Evolutionary conservation across 1,140 invertebrate species (phyloP).

Genomic region (Saccostrea echinata): DNA sequence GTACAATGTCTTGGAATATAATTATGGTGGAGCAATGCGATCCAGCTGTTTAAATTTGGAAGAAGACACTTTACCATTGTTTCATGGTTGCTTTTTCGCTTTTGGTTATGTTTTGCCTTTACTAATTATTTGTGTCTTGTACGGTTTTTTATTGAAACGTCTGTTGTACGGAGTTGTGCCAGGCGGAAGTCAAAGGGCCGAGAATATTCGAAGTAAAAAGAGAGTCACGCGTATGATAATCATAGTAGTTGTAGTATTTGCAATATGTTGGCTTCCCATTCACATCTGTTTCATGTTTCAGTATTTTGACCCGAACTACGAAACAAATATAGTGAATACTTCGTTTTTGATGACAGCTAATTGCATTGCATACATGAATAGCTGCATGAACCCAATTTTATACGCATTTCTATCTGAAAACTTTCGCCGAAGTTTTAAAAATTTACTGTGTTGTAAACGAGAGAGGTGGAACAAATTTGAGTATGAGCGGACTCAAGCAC

Average conservation of each 20-base stretch:
- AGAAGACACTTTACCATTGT: slow-evolving; percentile 55
- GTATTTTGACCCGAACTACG: slow-evolving; percentile 50
- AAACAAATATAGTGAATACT: slow-evolving; percentile 80
- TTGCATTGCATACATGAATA: slow-evolving; percentile 96
- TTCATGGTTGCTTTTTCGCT: slow-evolving; percentile 79
- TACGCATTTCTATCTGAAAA: slow-evolving; percentile 95
- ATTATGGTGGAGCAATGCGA: slow-evolving; percentile 82
- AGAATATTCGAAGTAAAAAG: slow-evolving; percentile 90
- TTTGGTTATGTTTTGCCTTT: slow-evolving; percentile 81
- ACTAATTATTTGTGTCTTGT: slow-evolving; percentile 91
- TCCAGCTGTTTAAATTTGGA: slow-evolving; percentile 69
- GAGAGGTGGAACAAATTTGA: slow-evolving; percentile 67
- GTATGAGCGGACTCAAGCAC: slow-evolving; percentile 73
- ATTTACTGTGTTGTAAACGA: slow-evolving; percentile 81
- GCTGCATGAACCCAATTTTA: slow-evolving; percentile 95
- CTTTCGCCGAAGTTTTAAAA: slow-evolving; percentile 91
- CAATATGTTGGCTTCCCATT: slow-evolving; percentile 96
- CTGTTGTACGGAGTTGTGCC: slow-evolving; percentile 83
- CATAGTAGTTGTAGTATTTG: slow-evolving; percentile 96
- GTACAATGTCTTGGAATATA: slow-evolving; percentile 85
- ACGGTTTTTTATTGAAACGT: slow-evolving; percentile 93
- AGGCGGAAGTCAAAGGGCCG: slow-evolving; percentile 86
- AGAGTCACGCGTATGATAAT: slow-evolving; percentile 96
- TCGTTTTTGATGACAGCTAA: slow-evolving; percentile 91
- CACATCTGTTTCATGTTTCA: slow-evolving; percentile 84